Evolutionary conservation across 2,113 vertebrate species (phyloP).

Genomic region (Dendrocopos noguchii): DNA sequence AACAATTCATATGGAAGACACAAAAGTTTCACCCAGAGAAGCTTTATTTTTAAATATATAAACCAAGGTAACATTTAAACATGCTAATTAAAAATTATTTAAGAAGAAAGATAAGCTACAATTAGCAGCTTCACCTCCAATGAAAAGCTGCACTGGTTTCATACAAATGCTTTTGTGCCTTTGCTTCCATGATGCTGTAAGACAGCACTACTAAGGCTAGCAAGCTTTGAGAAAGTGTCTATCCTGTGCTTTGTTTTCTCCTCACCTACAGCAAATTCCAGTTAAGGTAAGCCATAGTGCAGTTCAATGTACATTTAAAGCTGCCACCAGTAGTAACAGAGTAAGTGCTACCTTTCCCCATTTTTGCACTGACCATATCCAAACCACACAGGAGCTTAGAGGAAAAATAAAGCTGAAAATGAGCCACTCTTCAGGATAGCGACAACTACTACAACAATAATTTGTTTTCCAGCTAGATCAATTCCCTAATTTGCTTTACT

Average conservation of each 20-base stretch:
- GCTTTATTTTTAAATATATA: background rate
- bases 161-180: background rate
- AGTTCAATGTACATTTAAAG: background rate
- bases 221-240: background rate
- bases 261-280: background rate
- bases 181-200: background rate
- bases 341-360: background rate
- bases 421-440: background rate
- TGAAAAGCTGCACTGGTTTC: background rate
- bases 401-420: background rate
- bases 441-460: fast-evolving
- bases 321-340: background rate
- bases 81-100: background rate
- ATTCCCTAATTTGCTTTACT: background rate
- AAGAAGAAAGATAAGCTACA: background rate
- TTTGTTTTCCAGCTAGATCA: background rate
- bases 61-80: fast-evolving
- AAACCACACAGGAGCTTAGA: background rate
- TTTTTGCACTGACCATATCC: background rate
- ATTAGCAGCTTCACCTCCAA: background rate
- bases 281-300: background rate
- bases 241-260: background rate
- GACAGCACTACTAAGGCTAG: background rate
- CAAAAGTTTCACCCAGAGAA: background rate
- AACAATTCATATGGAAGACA: background rate